Base-by-base conservation (phyloP, 92 coral and sea anemone genomes). In the Metridium senile region DNA sequence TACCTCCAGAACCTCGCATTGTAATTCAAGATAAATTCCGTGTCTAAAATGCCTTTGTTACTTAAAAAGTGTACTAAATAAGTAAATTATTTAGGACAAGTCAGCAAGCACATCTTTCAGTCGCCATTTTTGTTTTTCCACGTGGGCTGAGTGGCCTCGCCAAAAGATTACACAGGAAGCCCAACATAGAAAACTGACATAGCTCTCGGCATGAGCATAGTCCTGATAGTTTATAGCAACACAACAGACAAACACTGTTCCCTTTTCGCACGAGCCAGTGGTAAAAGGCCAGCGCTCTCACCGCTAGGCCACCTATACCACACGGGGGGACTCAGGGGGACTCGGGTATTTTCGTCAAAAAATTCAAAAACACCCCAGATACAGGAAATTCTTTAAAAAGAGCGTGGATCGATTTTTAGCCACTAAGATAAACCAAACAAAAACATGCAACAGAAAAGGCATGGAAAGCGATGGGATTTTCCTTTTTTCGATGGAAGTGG, bases 91-190 rank as follows among this genome's bases (percentile, higher is more conserved):
- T 39, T 39, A 39, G 13, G 49, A 4, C 49, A 39, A 4, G 6
- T 39, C 25, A 54, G 59, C 4, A 19, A 9, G 6, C 49, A 39
- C 51, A 4, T 20, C 59, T 20, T 3, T 49, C 19, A 33, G 19
- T 63, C 82, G 74, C 81, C 81, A 76, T 76, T 53, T 75, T 75
- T 47, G 33, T 74, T 52, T 51, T 77, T 67, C 66, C 74, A 77
- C 82, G 74, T 77, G 82, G 43, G 34, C 51, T 45, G 1, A 0
- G 82, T 57, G 53, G 57, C 82, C 82, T 33, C 56, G 74, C 82
- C 68, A 46, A 25, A 9, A 9, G 30, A 10, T 21, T 9, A 0
- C 76, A 71, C 76, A 71, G 76, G 76, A 1, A 71, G 34, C 64
- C 76, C 76, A 71, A 26, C 25, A 45, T n/a, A n/a, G n/a, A n/a